Evolutionary conservation across 2,113 vertebrate species (phyloP).

Genomic region (Vulpes vulpes): DNA sequence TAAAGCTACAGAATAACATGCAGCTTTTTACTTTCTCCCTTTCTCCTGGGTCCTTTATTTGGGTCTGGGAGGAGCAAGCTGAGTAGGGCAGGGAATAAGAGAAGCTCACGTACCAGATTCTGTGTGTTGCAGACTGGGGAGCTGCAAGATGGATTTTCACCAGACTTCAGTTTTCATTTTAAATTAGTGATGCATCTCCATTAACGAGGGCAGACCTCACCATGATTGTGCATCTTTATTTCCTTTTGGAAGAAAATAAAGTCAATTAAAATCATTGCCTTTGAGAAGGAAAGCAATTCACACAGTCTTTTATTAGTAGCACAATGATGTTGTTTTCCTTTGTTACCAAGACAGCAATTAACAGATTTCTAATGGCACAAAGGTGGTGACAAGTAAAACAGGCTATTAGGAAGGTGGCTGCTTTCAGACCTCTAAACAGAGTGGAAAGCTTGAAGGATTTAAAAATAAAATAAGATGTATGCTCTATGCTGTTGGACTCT

Average conservation of each 20-base stretch:
- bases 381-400: slow-evolving; percentile 81
- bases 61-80: slow-evolving; percentile 32
- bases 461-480: slow-evolving; percentile 11
- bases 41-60: slow-evolving; percentile 38
- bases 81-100: background rate
- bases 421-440: slow-evolving; percentile 56
- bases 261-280: slow-evolving; percentile 84
- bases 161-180: slow-evolving; percentile 61
- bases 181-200: slow-evolving; percentile 53
- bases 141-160: slow-evolving; percentile 49
- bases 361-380: slow-evolving; percentile 84
- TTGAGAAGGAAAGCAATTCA: slow-evolving; percentile 75
- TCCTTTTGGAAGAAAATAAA: slow-evolving; percentile 78
- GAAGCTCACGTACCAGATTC: background rate
- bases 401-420: slow-evolving; percentile 78
- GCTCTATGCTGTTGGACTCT: background rate
- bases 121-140: background rate
- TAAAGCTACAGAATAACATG: slow-evolving; percentile 43
- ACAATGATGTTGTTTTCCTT: slow-evolving; percentile 84
- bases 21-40: slow-evolving; percentile 70
- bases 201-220: slow-evolving; percentile 76
- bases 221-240: slow-evolving; percentile 77
- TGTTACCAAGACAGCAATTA: slow-evolving; percentile 87
- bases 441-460: background rate
- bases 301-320: slow-evolving; percentile 70